A percentile compares a stretch with the other conserved stretches of the same genome.
These are phyloP conservation scores for Incurvaria masculella DNA, from an alignment of 2,888 invertebrate species.

Conservation along the genomic window DNA sequence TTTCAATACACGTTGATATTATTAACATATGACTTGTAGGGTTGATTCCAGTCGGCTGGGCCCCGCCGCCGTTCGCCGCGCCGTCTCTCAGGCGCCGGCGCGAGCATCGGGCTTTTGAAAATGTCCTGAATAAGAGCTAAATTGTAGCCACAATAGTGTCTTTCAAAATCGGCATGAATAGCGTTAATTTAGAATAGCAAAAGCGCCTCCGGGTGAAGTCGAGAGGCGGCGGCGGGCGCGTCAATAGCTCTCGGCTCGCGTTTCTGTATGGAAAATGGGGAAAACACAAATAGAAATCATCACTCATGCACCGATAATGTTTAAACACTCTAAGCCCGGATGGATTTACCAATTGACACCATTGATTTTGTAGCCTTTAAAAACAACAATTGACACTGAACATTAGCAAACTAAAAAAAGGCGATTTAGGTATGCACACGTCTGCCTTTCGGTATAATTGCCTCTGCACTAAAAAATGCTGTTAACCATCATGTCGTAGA, in stretches of 20 bases:
- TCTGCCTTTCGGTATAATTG: too few species aligned
- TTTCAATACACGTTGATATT: not conserved
- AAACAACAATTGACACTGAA: too few species aligned
- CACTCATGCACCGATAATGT: too few species aligned
- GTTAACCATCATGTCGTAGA: too few species aligned
- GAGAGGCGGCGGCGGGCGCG: not conserved
- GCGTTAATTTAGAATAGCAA: constrained; percentile 57
- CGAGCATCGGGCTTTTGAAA: constrained; percentile 30
- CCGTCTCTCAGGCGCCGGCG: not conserved
- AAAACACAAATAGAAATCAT: not conserved
- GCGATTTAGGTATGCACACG: too few species aligned
- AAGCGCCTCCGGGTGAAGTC: constrained; percentile 33
- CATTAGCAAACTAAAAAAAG: too few species aligned
- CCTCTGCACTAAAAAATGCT: too few species aligned
- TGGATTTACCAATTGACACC: too few species aligned
- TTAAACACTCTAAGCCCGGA: too few species aligned
- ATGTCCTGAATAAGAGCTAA: constrained; percentile 58
- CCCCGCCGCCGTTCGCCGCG: too few species aligned
- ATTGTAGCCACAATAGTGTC: constrained; percentile 61
- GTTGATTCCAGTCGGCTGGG: too few species aligned
- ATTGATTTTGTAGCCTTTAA: too few species aligned
- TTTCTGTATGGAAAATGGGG: not conserved
- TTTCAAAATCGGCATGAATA: constrained; percentile 53
- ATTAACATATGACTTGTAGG: not conserved
- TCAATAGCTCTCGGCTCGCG: not conserved